A percentile compares a stretch with the other conserved stretches of the same genome.
Conservation (phyloP, 2,888 invertebrate species). For the Timema cristinae region DNA sequence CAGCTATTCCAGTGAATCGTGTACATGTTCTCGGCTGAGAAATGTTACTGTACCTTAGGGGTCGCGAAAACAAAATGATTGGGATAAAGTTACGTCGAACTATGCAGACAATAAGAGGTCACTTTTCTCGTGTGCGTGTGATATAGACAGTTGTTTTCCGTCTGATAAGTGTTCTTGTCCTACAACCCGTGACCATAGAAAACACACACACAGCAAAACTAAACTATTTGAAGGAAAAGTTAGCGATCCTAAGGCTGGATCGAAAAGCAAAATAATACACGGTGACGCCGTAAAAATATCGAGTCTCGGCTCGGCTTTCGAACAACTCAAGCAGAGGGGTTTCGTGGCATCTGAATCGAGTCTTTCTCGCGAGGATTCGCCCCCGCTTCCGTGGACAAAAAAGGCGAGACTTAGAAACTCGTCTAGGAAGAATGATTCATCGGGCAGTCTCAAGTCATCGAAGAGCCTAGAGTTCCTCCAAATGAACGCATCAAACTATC, state of each 20-base stretch:
- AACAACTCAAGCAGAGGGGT: slow-evolving; percentile 50
- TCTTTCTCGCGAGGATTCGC: slow-evolving; percentile 37
- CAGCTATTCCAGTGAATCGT: slow-evolving; percentile 78
- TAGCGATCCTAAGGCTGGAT: no score
- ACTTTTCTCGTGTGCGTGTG: slow-evolving; percentile 66
- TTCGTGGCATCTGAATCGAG: slow-evolving; percentile 45
- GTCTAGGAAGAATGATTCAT: slow-evolving; percentile 36
- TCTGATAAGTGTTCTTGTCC: slow-evolving; percentile 85
- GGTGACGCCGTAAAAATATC: slow-evolving; percentile 36
- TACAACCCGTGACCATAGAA: slow-evolving; percentile 17
- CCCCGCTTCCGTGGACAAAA: slow-evolving; percentile 31
- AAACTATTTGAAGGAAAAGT: no score
- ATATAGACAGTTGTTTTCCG: slow-evolving; percentile 82
- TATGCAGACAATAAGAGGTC: background rate
- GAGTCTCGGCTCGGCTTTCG: slow-evolving; percentile 41
- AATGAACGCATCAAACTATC: slow-evolving; percentile 32
- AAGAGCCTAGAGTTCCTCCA: slow-evolving; percentile 44
- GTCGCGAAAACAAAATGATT: slow-evolving; percentile 40
- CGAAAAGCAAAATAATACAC: no score
- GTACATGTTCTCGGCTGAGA: slow-evolving; percentile 75
- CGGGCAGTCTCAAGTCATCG: slow-evolving; percentile 37
- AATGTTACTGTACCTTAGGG: slow-evolving; percentile 79
- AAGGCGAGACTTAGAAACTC: slow-evolving; percentile 33
- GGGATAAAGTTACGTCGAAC: slow-evolving; percentile 34
- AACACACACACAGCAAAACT: no score